Percentiles rank a stretch among this genome's conserved stretches.
phyloP scores from a whole-genome alignment of 2,888 invertebrate genomes.

The Tromatobia lineatoria region DNA sequence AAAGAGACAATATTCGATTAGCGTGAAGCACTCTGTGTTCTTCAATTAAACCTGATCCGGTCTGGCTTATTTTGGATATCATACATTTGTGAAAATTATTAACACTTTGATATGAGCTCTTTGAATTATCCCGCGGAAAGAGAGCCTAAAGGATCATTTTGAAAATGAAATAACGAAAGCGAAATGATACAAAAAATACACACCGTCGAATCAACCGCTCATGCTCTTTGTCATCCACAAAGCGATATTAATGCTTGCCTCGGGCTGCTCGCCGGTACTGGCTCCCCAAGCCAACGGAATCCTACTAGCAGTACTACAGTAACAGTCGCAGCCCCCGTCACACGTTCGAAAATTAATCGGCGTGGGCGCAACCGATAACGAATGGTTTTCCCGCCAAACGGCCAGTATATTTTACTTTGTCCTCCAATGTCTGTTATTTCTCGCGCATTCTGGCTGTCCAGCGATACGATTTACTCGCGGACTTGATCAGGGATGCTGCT shows the following conservation, averaged over 20 bases:
- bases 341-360: slow-evolving; percentile 81
- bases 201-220: slow-evolving; percentile 24
- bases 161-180: slow-evolving; percentile 43
- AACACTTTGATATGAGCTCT: not conserved
- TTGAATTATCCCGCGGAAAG: slow-evolving; percentile 21
- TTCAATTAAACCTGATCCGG: not conserved
- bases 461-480: slow-evolving; percentile 76
- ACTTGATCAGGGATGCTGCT: slow-evolving; percentile 71
- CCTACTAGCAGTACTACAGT: slow-evolving; percentile 18
- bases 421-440: slow-evolving; percentile 78
- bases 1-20: too few relatives aligned
- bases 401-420: slow-evolving; percentile 81
- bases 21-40: not conserved
- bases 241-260: slow-evolving; percentile 59
- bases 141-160: slow-evolving; percentile 22
- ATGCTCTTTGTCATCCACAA: slow-evolving; percentile 56
- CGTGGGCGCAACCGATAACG: slow-evolving; percentile 81
- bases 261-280: slow-evolving; percentile 12
- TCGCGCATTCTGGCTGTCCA: slow-evolving; percentile 75
- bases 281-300: slow-evolving; percentile 30
- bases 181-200: slow-evolving; percentile 23
- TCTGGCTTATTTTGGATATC: not conserved
- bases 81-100: slow-evolving; percentile 12
- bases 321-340: slow-evolving; percentile 69
- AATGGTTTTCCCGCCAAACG: slow-evolving; percentile 79